phyloP scores from a whole-genome alignment of 2,113 vertebrate genomes.

The Peromyscus polionotus region DNA sequence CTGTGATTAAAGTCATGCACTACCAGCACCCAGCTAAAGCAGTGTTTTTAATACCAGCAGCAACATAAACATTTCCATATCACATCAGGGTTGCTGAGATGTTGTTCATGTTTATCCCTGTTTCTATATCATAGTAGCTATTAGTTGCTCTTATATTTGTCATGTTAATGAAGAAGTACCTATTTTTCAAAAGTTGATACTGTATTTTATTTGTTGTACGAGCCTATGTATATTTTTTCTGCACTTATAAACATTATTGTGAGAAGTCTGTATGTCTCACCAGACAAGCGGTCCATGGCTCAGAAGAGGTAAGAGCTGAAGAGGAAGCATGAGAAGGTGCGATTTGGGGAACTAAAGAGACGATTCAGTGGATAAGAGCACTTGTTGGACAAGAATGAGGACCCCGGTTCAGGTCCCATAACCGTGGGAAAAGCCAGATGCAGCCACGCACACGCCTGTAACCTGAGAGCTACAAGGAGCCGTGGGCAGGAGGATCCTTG shows the following conservation, averaged over 20 bases:
- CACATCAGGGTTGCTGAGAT: not conserved
- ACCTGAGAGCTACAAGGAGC: not conserved
- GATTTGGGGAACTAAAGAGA: not conserved
- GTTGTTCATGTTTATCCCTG: not conserved
- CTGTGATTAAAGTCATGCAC: too few species aligned
- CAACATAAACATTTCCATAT: not conserved
- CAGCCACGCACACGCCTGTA: not conserved
- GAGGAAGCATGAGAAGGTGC: not conserved
- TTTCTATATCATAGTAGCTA: constrained; percentile 10
- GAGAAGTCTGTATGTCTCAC: not conserved
- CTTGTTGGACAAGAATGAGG: not conserved
- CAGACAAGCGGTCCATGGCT: not conserved
- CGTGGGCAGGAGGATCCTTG: not conserved
- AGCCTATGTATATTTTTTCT: not conserved
- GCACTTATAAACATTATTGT: constrained; percentile 50
- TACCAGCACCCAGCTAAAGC: not conserved
- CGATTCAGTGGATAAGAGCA: too few species aligned
- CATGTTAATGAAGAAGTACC: not conserved
- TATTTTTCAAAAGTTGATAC: not conserved
- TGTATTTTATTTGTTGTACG: constrained; percentile 47
- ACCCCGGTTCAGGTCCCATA: too few species aligned
- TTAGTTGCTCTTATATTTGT: not conserved
- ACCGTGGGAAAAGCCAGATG: not conserved
- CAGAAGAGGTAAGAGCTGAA: not conserved
- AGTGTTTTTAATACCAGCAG: not conserved